phyloP scores from a whole-genome alignment of 2,888 invertebrate genomes.

The Drosophila anomalipes region DNA sequence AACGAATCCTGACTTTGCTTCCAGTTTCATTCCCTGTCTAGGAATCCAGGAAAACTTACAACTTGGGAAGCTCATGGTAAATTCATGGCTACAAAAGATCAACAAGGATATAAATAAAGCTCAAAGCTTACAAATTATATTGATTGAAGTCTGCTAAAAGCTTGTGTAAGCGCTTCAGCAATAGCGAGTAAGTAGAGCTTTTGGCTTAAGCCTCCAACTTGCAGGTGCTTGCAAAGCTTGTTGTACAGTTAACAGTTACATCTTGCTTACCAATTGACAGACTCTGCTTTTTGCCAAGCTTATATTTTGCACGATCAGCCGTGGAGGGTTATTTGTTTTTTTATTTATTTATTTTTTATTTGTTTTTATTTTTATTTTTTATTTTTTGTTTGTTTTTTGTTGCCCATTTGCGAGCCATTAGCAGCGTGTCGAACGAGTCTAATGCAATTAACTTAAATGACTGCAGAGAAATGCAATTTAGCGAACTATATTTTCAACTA shows the following conservation, averaged over 20 bases:
- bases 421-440: constrained; percentile 74
- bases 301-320: not conserved
- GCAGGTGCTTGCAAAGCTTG: constrained; percentile 8
- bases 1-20: not conserved
- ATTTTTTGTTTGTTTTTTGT: not conserved
- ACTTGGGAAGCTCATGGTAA: not conserved
- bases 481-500: constrained; percentile 64
- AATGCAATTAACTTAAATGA: constrained; percentile 81
- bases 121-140: not conserved
- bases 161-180: not conserved
- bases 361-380: not conserved
- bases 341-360: not conserved
- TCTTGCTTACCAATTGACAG: not conserved
- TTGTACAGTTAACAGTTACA: not conserved
- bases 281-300: not conserved
- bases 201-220: not conserved
- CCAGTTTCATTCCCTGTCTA: not conserved
- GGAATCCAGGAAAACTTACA: not conserved
- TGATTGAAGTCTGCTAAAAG: not conserved
- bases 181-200: not conserved
- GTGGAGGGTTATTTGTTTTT: not conserved
- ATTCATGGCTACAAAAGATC: not conserved
- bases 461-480: constrained; percentile 77
- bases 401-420: constrained; percentile 26
- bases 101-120: not conserved